Evolutionary conservation across 1,140 invertebrate species (phyloP), one percentile per base, ranked within the genome.

Genomic region (Magallana gigas): DNA sequence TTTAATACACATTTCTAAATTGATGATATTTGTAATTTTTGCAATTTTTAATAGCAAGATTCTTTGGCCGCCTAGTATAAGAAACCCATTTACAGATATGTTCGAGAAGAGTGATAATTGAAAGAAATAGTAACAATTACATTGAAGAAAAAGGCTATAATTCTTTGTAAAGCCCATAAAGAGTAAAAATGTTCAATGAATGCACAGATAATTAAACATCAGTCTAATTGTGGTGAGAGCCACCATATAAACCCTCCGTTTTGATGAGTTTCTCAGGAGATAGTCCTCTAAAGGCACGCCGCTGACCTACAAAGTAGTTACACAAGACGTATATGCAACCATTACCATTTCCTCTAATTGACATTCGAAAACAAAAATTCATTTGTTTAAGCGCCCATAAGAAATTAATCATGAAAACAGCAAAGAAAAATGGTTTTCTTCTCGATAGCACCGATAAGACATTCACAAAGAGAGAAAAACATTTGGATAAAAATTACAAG

Each of bases 341-440:
- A 76, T 76, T 23, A 76, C 3, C 68, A 29, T 76, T 76, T 76
- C 68, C 68, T 76, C 36, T 29, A 76, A 76, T 29, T 76, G 68
- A 29, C 68, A 76, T 76, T 76, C 18, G 36, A 11, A 76, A 76
- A 76, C 68, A 76, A 76, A 23, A 76, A 76, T 76, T 76, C 68
- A 76, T 76, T 76, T 76, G 68, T 76, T 76, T 76, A 76, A 76
- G 68, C 68, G 68, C 36, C 68, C 68, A 76, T 76, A 76, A 76
- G 68, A 76, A 76, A 76, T 76, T 76, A 76, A 76, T 76, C 68
- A 76, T 76, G 18, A 76, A 76, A 76, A 76, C 36, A 36, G 68
- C 68, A 76, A 76, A 76, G 68, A 76, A 76, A 76, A 76, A 76
- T 76, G 68, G 68, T 76, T 76, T 29, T 29, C 68, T 76, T 11